A percentile compares a stretch with the other conserved stretches of the same genome.
Conservation (phyloP, 2,888 invertebrate genomes). For the Synergus japonicus region DNA sequence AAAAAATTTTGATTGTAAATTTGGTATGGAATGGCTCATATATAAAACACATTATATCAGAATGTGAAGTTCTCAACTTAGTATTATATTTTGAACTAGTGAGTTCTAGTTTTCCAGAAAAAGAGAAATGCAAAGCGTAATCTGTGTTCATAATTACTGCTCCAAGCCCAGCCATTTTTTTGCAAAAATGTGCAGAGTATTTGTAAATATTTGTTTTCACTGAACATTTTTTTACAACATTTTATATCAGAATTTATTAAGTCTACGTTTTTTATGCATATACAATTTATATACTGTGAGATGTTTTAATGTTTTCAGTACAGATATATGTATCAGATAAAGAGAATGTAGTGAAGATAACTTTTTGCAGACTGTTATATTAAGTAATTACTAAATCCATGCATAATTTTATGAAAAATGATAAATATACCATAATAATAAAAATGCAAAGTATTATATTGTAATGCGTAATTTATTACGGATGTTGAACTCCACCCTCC, state of each 20-base stretch:
- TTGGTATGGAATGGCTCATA: too few relatives aligned
- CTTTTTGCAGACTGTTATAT: constrained; percentile 7
- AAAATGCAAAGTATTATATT: neutral
- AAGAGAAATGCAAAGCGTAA: constrained; percentile 1
- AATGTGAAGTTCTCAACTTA: neutral
- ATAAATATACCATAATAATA: neutral
- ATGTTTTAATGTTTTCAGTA: neutral
- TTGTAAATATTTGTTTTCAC: constrained; percentile 3
- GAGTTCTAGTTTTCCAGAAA: neutral
- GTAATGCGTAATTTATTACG: neutral
- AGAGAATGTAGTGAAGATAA: neutral
- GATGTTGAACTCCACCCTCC: neutral
- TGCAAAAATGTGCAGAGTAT: neutral
- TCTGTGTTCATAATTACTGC: neutral
- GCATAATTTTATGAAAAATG: neutral
- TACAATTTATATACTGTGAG: neutral
- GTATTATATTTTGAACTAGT: neutral
- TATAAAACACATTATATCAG: neutral
- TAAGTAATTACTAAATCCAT: neutral
- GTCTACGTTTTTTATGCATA: neutral
- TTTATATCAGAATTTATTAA: constrained; percentile 7
- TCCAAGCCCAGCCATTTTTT: neutral
- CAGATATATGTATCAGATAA: neutral
- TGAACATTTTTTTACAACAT: neutral
- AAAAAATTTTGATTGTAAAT: too few relatives aligned